These are phyloP conservation scores for Melangyna quadrimaculata DNA, from an alignment of 2,888 invertebrate species.

Conservation along the genomic window DNA sequence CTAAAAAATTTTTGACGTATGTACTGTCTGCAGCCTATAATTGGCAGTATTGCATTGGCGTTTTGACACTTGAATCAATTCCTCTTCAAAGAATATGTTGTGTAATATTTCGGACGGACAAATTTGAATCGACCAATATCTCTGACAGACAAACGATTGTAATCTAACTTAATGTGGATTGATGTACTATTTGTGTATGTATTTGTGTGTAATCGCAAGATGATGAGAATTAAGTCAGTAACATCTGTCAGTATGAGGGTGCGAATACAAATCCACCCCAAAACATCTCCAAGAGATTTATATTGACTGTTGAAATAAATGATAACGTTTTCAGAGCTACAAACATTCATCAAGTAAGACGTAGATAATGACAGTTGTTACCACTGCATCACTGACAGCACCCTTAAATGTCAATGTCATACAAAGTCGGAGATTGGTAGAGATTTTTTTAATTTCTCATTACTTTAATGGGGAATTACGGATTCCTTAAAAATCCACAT, in stretches of 20 bases:
- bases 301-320: conserved; percentile 22
- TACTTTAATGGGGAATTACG: neutral
- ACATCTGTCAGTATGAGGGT: conserved; percentile 41
- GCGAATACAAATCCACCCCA: neutral
- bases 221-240: conserved; percentile 57
- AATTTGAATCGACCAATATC: conserved; percentile 13
- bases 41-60: conserved; percentile 62
- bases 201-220: conserved; percentile 34
- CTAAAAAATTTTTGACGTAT: conserved; percentile 60
- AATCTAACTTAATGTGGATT: conserved; percentile 22
- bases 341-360: conserved; percentile 6
- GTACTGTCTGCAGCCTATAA: conserved; percentile 42
- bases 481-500: neutral
- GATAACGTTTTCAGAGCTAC: neutral
- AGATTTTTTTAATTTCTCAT: neutral
- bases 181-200: neutral
- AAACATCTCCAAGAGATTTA: conserved; percentile 23
- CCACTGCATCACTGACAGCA: neutral
- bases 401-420: conserved; percentile 25
- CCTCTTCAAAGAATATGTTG: conserved; percentile 22
- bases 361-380: conserved; percentile 37
- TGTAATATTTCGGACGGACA: conserved; percentile 46
- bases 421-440: neutral
- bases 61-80: conserved; percentile 67
- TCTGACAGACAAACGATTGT: conserved; percentile 25